Conservation (phyloP, 2,113 vertebrate species). For the Lanius ludovicianus region DNA sequence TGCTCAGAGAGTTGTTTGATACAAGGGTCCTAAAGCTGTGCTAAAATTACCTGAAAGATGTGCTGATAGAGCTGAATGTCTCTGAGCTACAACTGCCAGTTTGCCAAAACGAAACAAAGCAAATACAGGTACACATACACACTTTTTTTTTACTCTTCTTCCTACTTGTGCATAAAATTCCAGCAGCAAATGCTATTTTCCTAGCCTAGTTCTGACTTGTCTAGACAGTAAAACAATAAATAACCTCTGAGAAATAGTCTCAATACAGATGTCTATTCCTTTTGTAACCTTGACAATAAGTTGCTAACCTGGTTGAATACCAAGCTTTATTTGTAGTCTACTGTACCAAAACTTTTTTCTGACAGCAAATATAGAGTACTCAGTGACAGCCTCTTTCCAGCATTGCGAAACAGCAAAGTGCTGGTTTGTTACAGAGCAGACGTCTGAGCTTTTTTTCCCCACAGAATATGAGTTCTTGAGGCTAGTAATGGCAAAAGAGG, state of each 20-base stretch:
- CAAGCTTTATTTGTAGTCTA: constrained; percentile 23
- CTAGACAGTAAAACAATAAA: constrained; percentile 42
- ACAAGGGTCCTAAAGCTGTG: background rate
- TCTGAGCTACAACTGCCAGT: background rate
- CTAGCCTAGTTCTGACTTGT: background rate
- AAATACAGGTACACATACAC: background rate
- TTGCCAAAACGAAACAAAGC: constrained; percentile 22
- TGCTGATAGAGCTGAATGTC: background rate
- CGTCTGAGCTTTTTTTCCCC: background rate
- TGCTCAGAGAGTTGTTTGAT: background rate
- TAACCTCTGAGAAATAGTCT: constrained; percentile 14
- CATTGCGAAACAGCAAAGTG: background rate
- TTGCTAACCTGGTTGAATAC: constrained; percentile 31
- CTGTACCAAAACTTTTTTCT: constrained; percentile 18
- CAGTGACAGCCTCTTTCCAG: constrained; percentile 25
- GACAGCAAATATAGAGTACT: background rate
- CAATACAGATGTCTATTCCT: background rate
- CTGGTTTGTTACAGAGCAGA: background rate
- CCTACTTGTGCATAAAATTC: background rate
- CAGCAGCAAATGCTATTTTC: background rate
- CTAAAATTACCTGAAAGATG: background rate
- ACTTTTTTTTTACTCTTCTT: background rate
- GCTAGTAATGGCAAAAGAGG: constrained; percentile 18
- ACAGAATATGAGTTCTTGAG: background rate
- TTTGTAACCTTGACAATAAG: constrained; percentile 50